Conservation (phyloP, 37 sponge, comb jelly and placozoan species). For the Beroe forskalii region DNA sequence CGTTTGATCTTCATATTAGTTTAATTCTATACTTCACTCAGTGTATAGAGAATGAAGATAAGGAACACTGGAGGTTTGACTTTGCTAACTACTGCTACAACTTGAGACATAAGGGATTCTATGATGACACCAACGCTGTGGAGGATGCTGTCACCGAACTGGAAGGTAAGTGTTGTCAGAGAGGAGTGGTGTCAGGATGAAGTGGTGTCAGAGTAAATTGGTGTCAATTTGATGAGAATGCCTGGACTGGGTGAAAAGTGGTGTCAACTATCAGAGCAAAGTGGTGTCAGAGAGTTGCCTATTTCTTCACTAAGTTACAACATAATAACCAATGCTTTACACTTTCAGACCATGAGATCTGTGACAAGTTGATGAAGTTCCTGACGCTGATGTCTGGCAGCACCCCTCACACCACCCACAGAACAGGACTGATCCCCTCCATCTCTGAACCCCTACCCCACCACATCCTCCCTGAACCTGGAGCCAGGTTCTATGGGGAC, state of each 20-base stretch:
- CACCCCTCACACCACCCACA: background rate
- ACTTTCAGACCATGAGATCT: background rate
- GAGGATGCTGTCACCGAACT: constrained; percentile 11
- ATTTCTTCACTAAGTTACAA: too few relatives aligned
- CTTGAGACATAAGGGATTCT: constrained; percentile 30
- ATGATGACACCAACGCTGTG: constrained; percentile 21
- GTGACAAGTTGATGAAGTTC: constrained; percentile 58
- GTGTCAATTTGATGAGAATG: too few relatives aligned
- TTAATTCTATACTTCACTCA: background rate
- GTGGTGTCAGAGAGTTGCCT: too few relatives aligned
- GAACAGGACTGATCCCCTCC: background rate
- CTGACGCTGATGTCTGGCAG: constrained; percentile 27
- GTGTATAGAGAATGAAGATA: constrained; percentile 25
- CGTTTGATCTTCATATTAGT: too few relatives aligned
- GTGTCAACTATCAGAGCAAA: too few relatives aligned
- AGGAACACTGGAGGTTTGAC: constrained; percentile 37
- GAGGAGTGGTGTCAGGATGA: too few relatives aligned
- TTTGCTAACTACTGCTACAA: constrained; percentile 59
- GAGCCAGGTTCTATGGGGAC: constrained; percentile 20
- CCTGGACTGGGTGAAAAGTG: too few relatives aligned
- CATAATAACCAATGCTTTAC: too few relatives aligned
- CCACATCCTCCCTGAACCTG: background rate
- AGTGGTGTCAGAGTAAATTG: too few relatives aligned
- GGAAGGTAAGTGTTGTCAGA: constrained; percentile 22
- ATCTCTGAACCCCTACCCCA: background rate